Evolutionary conservation across 53 echinoderm and acorn worm genomes (phyloP), one percentile per base, ranked within the genome.

Genomic region (Paracentrotus lividus): DNA sequence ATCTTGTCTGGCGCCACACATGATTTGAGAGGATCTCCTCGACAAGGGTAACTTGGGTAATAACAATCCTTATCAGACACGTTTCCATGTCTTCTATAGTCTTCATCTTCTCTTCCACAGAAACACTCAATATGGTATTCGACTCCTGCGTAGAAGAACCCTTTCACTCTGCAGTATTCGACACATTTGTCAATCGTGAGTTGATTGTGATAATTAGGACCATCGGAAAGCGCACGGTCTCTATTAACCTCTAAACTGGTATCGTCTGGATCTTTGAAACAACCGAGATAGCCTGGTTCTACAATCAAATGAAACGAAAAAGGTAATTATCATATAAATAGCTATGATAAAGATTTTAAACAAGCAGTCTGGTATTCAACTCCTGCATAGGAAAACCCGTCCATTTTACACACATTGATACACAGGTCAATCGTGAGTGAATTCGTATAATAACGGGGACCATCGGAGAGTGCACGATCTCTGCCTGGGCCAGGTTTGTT

Each of bases 281-380:
- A 78, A 6, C 78, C 78, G 20, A 78, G 78, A 5, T 78, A 78
- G 4, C 78, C 78, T 40, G 78, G 78, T 31, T 45, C 78, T 78
- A 21, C 20, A 45, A 16, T 57, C n/a, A n/a, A n/a, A n/a, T n/a
- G n/a, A 4, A 55, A 57, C 57, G 21, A 57, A n/a, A n/a, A n/a
- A n/a, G n/a, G n/a, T n/a, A n/a, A n/a, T n/a, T n/a, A n/a, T n/a
- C n/a, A n/a, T n/a, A n/a, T n/a, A n/a, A n/a, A n/a, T n/a, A n/a
- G n/a, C n/a, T n/a, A n/a, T n/a, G n/a, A n/a, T n/a, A n/a, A n/a
- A n/a, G n/a, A n/a, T n/a, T n/a, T n/a, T n/a, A n/a, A n/a, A n/a
- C n/a, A n/a, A n/a, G n/a, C n/a, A n/a, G n/a, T n/a, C n/a, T n/a
- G n/a, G n/a, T n/a, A n/a, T n/a, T n/a, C n/a, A n/a, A n/a, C n/a